Percentiles rank a stretch among this genome's conserved stretches.
Evolutionary conservation across 2,797 vertebrate species (phyloP).

Genomic region (Acropternis orthonyx): DNA sequence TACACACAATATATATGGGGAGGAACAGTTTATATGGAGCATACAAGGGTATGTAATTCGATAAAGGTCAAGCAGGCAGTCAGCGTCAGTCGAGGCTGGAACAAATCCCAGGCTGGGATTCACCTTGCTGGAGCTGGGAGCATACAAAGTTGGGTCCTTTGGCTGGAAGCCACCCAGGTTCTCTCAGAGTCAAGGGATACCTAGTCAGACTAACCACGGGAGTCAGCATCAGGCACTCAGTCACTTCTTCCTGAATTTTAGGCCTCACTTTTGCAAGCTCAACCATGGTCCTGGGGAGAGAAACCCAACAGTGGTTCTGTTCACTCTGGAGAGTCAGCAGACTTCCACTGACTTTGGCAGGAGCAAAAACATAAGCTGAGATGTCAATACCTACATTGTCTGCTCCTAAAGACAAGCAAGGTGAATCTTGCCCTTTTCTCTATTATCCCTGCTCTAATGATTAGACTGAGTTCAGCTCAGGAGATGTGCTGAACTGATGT

Average conservation of each 20-base stretch:
- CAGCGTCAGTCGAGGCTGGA: rapidly evolving
- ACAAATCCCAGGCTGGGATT: not conserved
- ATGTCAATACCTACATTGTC: not conserved
- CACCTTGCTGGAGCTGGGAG: not conserved
- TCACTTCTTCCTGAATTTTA: not conserved
- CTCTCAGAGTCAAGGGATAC: not conserved
- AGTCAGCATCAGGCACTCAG: not conserved
- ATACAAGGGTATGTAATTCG: not conserved
- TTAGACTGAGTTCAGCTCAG: not conserved
- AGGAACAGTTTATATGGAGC: not conserved
- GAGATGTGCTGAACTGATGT: not conserved
- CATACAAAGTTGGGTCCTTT: not conserved
- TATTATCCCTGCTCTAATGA: not conserved
- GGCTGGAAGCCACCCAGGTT: not conserved
- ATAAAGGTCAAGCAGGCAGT: not conserved
- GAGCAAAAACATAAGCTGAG: not conserved
- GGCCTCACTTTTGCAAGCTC: not conserved
- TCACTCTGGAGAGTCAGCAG: not conserved
- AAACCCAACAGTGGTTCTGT: not conserved
- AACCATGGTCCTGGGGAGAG: not conserved
- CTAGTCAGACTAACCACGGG: not conserved
- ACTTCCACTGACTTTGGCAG: not conserved
- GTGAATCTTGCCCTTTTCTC: not conserved
- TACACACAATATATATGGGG: not conserved
- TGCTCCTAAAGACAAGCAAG: not conserved